Evolutionary conservation across 23 tunicate species (phyloP).

Genomic region (Clavelina lepadiformis): DNA sequence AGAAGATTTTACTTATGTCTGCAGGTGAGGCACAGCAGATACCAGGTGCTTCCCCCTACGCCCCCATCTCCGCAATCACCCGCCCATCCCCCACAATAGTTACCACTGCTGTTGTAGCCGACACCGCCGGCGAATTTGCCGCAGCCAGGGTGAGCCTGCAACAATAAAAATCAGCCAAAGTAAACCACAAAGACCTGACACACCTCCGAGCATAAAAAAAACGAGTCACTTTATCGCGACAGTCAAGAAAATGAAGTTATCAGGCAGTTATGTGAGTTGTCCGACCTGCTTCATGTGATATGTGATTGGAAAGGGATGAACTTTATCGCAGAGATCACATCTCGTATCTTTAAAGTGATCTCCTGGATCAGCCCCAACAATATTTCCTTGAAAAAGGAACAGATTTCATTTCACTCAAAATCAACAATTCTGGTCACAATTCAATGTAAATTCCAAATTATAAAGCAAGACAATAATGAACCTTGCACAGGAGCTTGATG

Average conservation of each 20-base stretch:
- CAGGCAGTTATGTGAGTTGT: not conserved
- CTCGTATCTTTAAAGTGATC: slow-evolving; percentile 36
- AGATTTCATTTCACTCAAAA: not conserved
- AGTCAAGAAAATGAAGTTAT: not conserved
- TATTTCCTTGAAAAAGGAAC: not conserved
- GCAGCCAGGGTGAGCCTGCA: slow-evolving; percentile 59
- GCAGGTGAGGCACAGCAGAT: slow-evolving; percentile 52
- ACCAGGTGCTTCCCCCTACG: slow-evolving; percentile 74
- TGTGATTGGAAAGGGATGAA: slow-evolving; percentile 59
- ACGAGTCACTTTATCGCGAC: no score
- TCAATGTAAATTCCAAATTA: not conserved
- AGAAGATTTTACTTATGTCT: slow-evolving; percentile 30
- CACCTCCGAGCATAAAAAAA: no score
- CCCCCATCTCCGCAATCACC: slow-evolving; percentile 75
- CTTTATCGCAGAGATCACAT: slow-evolving; percentile 54
- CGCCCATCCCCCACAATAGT: slow-evolving; percentile 76
- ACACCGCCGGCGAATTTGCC: slow-evolving; percentile 56
- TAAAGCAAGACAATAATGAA: not conserved
- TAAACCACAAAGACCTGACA: not conserved
- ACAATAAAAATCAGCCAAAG: not conserved
- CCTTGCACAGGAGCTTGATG: slow-evolving; percentile 20
- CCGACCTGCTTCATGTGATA: slow-evolving; percentile 66
- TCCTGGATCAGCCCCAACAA: not conserved
- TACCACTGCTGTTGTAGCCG: slow-evolving; percentile 78
- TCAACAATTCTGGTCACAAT: not conserved